Base-by-base conservation (phyloP, 2,113 vertebrate genomes). In the Callaeas wilsoni region DNA sequence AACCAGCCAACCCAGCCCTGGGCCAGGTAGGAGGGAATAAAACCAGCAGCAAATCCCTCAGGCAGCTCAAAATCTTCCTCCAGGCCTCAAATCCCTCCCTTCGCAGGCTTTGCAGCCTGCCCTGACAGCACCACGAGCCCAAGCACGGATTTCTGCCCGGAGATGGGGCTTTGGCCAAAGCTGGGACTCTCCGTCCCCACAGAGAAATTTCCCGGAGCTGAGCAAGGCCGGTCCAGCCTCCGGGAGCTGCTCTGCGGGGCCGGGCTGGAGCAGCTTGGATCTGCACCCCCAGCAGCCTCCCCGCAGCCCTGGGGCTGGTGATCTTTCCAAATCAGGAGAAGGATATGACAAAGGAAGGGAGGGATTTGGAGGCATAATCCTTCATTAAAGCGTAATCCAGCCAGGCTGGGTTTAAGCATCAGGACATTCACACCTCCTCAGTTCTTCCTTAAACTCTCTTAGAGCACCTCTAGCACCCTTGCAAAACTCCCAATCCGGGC, bases 111-210 rank as follows among this genome's bases (percentile, higher is more conserved):
- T 27, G 23, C 73, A 50, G 27, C 27, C 67, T 49, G 7, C 10
- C 46, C 41, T n/a, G 77, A 9, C 73, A 57, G 4, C 50, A 30
- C 8, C 79, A 46, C 17, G 39, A 7, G 39, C 26, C 44, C 18
- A 4, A 1, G 18, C 3, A 1, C 4, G 5, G 37, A 50, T 64
- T 70, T 27, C 53, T 85, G 27, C 20, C 25, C 0, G 0, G 19
- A 49, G 15, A 29, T 0, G 0, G n/a, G 41, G 29, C 14, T 41
- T 57, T 29, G 75, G 70, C 35, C 42, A 57, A 41, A 46, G 4
- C 20, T 39, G 52, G 20, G 13, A 12, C 16, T 70, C 18, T 4
- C 3, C 7, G 10, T 44, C 22, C 46, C 20, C 50, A 5, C 0
- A 0, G 27, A 7, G 22, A 26, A 77, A 65, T 7, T 13, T 7